phyloP scores from a whole-genome alignment of 2,888 invertebrate species.

The Trachelus iudaicus region DNA sequence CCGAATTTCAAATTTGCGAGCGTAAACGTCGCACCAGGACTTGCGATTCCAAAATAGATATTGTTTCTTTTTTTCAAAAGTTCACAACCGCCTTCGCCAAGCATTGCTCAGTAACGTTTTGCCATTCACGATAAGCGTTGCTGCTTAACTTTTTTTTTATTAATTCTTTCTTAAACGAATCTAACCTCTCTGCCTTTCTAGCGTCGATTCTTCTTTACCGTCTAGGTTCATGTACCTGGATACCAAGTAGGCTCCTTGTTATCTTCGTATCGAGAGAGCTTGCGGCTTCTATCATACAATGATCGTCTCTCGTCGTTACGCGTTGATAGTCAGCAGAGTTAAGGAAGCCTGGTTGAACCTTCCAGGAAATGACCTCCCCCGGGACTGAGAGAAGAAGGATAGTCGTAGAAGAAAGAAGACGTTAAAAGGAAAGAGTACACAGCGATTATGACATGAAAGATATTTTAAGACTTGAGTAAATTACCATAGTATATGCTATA shows the following conservation, averaged over 20 bases:
- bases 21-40: neutral
- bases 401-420: neutral
- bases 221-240: neutral
- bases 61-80: neutral
- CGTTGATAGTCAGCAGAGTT: neutral
- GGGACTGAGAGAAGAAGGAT: neutral
- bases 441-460: neutral
- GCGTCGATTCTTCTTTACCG: neutral
- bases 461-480: neutral
- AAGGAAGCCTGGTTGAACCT: neutral
- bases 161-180: neutral
- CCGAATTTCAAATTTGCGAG: conserved; percentile 22
- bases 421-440: neutral
- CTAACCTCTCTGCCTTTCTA: neutral
- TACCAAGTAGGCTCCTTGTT: neutral
- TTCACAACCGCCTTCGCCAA: neutral
- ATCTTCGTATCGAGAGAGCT: neutral
- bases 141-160: neutral
- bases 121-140: neutral
- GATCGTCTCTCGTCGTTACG: neutral
- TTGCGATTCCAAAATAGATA: neutral
- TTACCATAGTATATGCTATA: neutral
- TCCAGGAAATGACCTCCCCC: neutral
- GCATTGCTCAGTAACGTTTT: neutral
- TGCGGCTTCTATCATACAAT: neutral